A percentile compares a stretch with the other conserved stretches of the same genome.
Evolutionary conservation across 2,888 invertebrate genomes (phyloP).

Genomic region (Venusia cambrica): DNA sequence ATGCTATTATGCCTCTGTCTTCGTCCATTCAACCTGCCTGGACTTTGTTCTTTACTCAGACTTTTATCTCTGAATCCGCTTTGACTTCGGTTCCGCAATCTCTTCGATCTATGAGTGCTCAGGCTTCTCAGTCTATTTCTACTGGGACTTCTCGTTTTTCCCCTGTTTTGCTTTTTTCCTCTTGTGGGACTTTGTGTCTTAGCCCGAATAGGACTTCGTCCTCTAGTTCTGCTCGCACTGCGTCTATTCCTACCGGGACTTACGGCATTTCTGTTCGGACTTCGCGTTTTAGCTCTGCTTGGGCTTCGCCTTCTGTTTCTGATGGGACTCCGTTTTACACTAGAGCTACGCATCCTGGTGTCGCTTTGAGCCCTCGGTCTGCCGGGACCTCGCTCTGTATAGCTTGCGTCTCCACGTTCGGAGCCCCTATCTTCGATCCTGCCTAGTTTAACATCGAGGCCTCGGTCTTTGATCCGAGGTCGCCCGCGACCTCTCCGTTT

Average conservation of each 20-base stretch:
- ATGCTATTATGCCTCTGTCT: no score
- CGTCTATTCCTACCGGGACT: not conserved
- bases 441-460: constrained; percentile 1
- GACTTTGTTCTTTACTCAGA: not conserved
- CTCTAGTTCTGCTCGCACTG: not conserved
- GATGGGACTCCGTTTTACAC: no score
- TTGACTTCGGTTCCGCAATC: constrained; percentile 5
- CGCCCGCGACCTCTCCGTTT: constrained; percentile 9
- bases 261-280: not conserved
- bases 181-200: not conserved
- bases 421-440: constrained; percentile 4
- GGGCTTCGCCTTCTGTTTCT: constrained; percentile 7
- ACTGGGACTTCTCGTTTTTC: constrained; percentile 3
- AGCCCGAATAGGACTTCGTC: not conserved
- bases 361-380: no score
- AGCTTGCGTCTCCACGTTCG: constrained; percentile 1
- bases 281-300: constrained; percentile 7
- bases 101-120: no score
- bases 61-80: not conserved
- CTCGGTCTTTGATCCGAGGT: not conserved
- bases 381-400: constrained; percentile 8
- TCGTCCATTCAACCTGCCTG: not conserved
- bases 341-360: no score
- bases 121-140: not conserved
- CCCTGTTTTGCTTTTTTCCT: not conserved